These are phyloP conservation scores for Anas platyrhynchos DNA, from an alignment of 2,113 vertebrate species.

Conservation along the genomic window DNA sequence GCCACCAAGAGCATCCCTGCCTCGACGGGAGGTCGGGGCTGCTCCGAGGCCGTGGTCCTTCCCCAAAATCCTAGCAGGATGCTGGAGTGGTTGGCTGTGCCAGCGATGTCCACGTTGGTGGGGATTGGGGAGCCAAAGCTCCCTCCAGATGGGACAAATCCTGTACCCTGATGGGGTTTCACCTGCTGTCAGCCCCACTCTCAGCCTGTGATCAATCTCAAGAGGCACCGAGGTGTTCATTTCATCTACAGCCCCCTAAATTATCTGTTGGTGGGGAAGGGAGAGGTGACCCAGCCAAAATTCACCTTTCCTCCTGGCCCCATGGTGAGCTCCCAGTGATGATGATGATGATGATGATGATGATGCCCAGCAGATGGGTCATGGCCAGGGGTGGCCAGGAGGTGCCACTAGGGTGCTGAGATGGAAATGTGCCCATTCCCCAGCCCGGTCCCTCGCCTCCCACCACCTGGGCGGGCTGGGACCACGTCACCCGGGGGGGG, in stretches of 20 bases:
- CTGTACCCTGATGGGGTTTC: not conserved
- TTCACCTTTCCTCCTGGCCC: not conserved
- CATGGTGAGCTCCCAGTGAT: not conserved
- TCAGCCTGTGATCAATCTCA: not conserved
- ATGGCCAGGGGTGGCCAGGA: accelerated
- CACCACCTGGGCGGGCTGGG: accelerated
- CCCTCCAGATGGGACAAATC: accelerated
- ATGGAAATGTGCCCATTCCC: not conserved
- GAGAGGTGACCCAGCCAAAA: not conserved
- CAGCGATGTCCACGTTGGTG: accelerated
- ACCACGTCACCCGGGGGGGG: accelerated
- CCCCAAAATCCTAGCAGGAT: accelerated
- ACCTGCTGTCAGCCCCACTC: accelerated
- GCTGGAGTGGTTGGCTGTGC: not conserved
- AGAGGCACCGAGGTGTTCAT: not conserved
- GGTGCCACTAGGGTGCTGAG: not conserved
- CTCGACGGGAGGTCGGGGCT: accelerated
- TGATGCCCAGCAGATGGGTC: accelerated
- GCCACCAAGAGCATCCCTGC: not conserved
- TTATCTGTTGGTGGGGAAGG: accelerated
- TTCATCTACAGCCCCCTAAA: not conserved
- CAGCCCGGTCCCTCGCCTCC: accelerated
- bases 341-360: accelerated
- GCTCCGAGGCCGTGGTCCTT: not conserved
- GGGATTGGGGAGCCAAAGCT: not conserved